Evolutionary conservation across 2,888 invertebrate species (phyloP), one percentile per base, ranked within the genome.

Genomic region (Melinaea marsaeus): DNA sequence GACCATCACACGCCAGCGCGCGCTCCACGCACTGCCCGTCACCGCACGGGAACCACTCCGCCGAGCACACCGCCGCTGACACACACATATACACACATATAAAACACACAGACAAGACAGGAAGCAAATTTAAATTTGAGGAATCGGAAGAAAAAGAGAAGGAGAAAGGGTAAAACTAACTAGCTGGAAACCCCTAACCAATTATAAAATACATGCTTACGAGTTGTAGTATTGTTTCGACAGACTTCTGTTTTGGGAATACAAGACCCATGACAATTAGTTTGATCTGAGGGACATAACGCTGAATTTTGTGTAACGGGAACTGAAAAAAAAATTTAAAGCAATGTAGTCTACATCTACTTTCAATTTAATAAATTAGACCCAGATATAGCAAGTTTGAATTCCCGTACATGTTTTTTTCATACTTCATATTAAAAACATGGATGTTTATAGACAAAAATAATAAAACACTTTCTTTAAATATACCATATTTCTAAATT

Each of bases 1-100:
- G 69, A 0, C 78, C 75, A 70, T 89, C 85, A 58, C 90, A 90
- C 42, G 84, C 62, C 51, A 78, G 75, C 9, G 78, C 71, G 9
- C 83, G 75, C 6, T 79, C 75, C 7, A 89, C 66, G 70, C 90
- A 90, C 3, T 82, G 61, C 0, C 70, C 72, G 63, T 77, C 72
- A 7, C 67, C 72, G 72, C 86, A 87, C 0, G 58, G 46, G 0
- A 42, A 48, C 9, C 59, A 54, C 37, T 13, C 61, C 64, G 60
- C 22, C 22, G 33, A 54, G 42, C n/a, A 33, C 55, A 9, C 33
- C 22, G 22, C 22, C 22, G 22, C 22, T 22, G 22, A 22, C 22
- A 22, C 22, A 22, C 22, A 22, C 22, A 22, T 22, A 22, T 22
- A 22, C 22, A 22, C 22, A 22, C 22, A 22, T 22, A 22, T 22